Evolutionary conservation across 1,140 invertebrate species (phyloP), one percentile per base, ranked within the genome.

Genomic region (Eufriesea mexicana): DNA sequence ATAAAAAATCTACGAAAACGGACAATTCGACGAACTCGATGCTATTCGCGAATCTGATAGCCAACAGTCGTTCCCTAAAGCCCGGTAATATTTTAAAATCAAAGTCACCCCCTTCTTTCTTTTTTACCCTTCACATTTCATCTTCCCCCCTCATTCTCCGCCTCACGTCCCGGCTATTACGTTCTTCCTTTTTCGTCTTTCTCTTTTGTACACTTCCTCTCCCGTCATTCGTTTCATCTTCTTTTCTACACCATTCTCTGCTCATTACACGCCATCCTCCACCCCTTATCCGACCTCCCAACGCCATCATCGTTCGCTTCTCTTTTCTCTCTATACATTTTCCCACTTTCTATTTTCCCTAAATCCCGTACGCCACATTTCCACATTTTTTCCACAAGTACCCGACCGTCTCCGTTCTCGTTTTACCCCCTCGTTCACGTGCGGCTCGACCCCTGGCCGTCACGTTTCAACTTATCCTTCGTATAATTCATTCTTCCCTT

Each of bases 401-500:
- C 18, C 16, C 28, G 9, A 2, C 35, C 10, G 23, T 0, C 28
- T 55, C 23, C 18, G 42, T 54, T 45, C 25, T 72, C 28, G 18
- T 35, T 20, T 73, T 47, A 28, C 25, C 54, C n/a, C 20, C 9
- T 42, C 25, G 2, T 18, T 16, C 51, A 14, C 51, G 5, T 10
- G 51, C 5, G 7, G 6, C n/a, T 35, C 16, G 8, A 8, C 20
- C 14, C 20, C n/a, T 54, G 12, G 49, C 70, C 57, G n/a, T 54
- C 45, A 16, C 51, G 70, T 25, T 59, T 66, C 47, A 74, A 64
- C 61, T 66, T 66, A 66, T 51, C 35, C 51, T n/a, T 5, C 49
- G 59, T 25, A 62, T 81, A 81, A 74, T 74, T 81, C 70, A 66
- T 81, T 66, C 79, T 18, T 47, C 28, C 55, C 5, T 25, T 2